Conservation (phyloP, 2,797 vertebrate species). For the Pangasius krempfi region DNA sequence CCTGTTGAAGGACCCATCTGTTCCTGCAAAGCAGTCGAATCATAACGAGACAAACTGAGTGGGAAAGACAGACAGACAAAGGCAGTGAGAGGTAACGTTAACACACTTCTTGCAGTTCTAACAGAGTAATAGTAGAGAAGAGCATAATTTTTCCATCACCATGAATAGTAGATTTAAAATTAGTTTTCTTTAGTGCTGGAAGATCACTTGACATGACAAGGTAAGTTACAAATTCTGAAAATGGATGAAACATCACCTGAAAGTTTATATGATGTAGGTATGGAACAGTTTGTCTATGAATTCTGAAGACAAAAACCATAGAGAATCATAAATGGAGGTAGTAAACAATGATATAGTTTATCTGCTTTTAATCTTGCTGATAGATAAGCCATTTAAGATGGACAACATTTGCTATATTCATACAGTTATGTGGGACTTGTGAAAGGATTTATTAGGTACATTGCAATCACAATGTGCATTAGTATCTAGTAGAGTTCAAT, state of each 20-base stretch:
- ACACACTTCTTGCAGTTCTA: conserved; percentile 14
- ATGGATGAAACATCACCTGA: conserved; percentile 59
- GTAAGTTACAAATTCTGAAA: conserved; percentile 57
- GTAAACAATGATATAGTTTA: not conserved
- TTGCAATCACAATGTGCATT: too few species aligned
- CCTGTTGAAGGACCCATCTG: conserved; percentile 33
- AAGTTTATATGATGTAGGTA: not conserved
- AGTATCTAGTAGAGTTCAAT: not conserved
- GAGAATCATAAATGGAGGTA: not conserved
- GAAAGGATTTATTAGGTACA: not conserved
- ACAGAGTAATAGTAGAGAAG: not conserved
- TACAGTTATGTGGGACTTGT: not conserved
- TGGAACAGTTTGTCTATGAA: conserved; percentile 2
- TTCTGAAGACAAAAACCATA: not conserved
- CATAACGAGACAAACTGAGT: conserved; percentile 32
- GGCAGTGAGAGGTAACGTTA: conserved; percentile 46
- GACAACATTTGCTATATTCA: not conserved
- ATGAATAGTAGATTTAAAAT: conserved; percentile 8
- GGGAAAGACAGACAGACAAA: conserved; percentile 44
- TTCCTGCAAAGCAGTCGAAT: conserved; percentile 14
- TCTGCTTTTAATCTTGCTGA: not conserved
- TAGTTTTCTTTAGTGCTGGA: conserved; percentile 24
- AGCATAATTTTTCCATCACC: conserved; percentile 29
- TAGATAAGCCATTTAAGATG: not conserved
- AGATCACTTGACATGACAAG: conserved; percentile 43